Conservation (phyloP, 1,140 invertebrate species). For the Varroa destructor region DNA sequence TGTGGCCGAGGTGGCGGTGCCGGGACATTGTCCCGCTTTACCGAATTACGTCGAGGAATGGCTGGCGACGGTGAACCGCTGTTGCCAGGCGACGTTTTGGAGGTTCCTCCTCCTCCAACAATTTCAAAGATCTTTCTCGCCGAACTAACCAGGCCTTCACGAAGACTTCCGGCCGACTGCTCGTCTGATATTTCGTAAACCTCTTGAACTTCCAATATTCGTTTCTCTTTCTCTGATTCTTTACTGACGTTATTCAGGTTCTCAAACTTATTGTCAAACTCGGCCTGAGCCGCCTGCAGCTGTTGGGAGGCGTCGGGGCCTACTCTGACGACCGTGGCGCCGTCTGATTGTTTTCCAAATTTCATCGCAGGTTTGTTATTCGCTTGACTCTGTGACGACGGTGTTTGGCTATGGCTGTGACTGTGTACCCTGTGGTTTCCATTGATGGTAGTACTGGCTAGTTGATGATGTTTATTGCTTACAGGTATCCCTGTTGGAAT, state of each 20-base stretch:
- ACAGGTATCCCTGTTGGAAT: too few relatives aligned
- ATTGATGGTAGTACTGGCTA: constrained; percentile 1
- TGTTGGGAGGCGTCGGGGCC: constrained; percentile 15
- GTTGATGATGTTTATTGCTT: neutral
- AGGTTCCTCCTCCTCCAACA: neutral
- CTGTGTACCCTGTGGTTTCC: constrained; percentile 9
- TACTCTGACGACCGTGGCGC: neutral
- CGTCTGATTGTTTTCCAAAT: too few relatives aligned
- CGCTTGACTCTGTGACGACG: too few relatives aligned
- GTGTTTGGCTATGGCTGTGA: too few relatives aligned
- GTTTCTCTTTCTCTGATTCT: constrained; percentile 15
- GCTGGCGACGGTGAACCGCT: neutral
- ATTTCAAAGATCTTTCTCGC: constrained; percentile 21
- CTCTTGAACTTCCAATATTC: constrained; percentile 11
- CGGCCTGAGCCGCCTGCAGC: constrained; percentile 18
- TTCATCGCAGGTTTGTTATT: too few relatives aligned
- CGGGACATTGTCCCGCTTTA: neutral
- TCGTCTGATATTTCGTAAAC: neutral
- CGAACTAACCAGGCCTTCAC: constrained; percentile 16
- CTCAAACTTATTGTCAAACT: constrained; percentile 23
- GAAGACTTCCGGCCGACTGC: neutral
- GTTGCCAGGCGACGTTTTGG: neutral
- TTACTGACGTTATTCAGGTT: constrained; percentile 24
- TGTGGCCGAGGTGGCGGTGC: constrained; percentile 1
- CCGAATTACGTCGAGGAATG: constrained; percentile 5